Base-by-base conservation (phyloP, 2,888 invertebrate species). In the Imbricaverruca yamaguchii region DNA sequence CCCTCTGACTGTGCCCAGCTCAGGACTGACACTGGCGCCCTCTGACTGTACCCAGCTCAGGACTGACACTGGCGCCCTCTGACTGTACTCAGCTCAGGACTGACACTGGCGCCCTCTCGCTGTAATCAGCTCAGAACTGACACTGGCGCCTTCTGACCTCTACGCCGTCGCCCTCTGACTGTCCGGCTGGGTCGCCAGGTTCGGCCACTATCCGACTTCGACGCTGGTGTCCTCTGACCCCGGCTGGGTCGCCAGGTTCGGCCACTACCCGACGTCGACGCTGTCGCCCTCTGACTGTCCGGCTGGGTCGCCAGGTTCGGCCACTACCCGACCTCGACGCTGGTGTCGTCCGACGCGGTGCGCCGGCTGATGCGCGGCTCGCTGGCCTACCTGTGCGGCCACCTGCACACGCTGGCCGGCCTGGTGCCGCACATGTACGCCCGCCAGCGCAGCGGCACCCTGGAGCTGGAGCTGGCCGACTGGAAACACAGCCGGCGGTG, bases 151-250 rank as follows among this genome's bases (percentile, higher is more conserved):
- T 0, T 87, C 91, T 18, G 86, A 87, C 63, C n/a, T n/a, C n/a
- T n/a, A n/a, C n/a, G n/a, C n/a, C n/a, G n/a, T n/a, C 23, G 23
- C 18, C 61, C 61, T 15, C 18, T 18, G 61, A 61, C 61, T 13
- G 61, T 18, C 89, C 82, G 91, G 92, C 85, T 90, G 91, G 84
- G 92, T 92, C 2, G 88, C 94, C 83, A 93, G 92, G 91, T 96
- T 95, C 88, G 96, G 95, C 4, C 97, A 97, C 87, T 96, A 96
- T 88, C 96, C 97, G 7, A 94, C 95, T 39, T 95, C 96, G 9
- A 93, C 94, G 84, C 93, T 96, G 85, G 87, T 94, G 69, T 89
- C 92, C 0, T 87, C 91, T 18, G 86, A 87, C 63, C 7, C n/a
- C n/a, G n/a, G n/a, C n/a, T n/a, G n/a, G n/a, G n/a, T n/a, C n/a